phyloP scores from a whole-genome alignment of 2,113 vertebrate genomes.

The Chloebia gouldiae region DNA sequence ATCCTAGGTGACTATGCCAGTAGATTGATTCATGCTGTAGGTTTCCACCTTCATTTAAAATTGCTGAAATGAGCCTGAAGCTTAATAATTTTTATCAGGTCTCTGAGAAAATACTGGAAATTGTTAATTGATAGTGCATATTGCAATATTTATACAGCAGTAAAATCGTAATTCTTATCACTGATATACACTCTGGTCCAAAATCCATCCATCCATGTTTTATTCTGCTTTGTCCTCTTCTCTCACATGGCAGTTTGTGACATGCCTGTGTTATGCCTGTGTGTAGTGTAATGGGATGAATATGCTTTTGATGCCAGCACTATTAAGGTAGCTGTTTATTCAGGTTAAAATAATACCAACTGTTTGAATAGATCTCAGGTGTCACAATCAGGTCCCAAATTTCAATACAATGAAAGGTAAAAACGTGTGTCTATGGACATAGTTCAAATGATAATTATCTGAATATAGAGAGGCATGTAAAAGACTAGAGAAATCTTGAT shows the following conservation, averaged over 20 bases:
- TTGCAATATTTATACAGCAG: constrained; percentile 34
- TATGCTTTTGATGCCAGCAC: background rate
- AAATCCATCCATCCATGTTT: constrained; percentile 1
- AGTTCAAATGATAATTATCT: background rate
- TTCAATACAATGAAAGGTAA: background rate
- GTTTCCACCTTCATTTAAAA: constrained; percentile 47
- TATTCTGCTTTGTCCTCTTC: background rate
- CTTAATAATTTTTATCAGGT: constrained; percentile 47
- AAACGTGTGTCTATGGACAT: background rate
- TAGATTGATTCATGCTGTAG: constrained; percentile 28
- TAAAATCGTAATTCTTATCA: constrained; percentile 28
- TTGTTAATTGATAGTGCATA: constrained; percentile 40
- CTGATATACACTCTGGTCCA: background rate
- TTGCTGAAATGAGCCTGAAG: constrained; percentile 4
- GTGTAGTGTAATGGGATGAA: background rate
- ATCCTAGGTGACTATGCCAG: constrained; percentile 48
- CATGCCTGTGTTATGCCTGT: background rate
- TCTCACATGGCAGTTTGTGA: background rate
- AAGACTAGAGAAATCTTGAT: background rate
- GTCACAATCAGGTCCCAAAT: background rate
- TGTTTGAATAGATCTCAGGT: background rate
- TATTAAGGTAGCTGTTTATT: background rate
- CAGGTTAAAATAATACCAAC: background rate
- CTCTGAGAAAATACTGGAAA: constrained; percentile 44
- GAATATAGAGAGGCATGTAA: background rate